Base-by-base conservation (phyloP, 2,888 invertebrate genomes). In the Physocephala rufipes region DNA sequence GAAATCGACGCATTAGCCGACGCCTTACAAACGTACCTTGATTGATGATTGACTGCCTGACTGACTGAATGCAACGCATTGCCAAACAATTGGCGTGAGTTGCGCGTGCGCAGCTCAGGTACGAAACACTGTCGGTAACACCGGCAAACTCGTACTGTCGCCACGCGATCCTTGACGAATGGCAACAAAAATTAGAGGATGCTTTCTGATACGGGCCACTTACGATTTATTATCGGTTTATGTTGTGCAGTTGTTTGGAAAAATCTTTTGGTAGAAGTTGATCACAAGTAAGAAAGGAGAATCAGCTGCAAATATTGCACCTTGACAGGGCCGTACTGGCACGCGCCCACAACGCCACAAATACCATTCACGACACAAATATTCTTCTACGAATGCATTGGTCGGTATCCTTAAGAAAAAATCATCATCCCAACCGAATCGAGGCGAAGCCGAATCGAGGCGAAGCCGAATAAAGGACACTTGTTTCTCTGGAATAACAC, bases 11-110 rank as follows among this genome's bases (percentile, higher is more conserved):
- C 36, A 36, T 9, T n/a, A 28, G 49, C 55, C 67, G 59, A 28
- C 47, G 65, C 43, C 36, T 66, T 36, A n/a, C n/a, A n/a, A n/a
- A n/a, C n/a, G n/a, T n/a, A n/a, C n/a, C n/a, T n/a, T n/a, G n/a
- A n/a, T n/a, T n/a, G n/a, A n/a, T n/a, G 36, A 36, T 36, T 36
- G 36, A 36, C 9, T 4, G 19, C 51, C 72, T 72, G 74, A 74
- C 67, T 72, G 74, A 74, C 72, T 72, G n/a, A n/a, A n/a, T n/a
- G n/a, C n/a, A n/a, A n/a, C n/a, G 70, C 67, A 61, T 9, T 36
- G 30, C 65, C 24, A 26, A 28, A 19, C 62, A 81, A 78, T 81
- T 81, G 81, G 78, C 78, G 81, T 77, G 80, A 78, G 82, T 79
- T 82, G 78, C 76, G 58, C 43, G 79, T 67, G 73, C 73, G 64